Conservation (phyloP, 2,888 invertebrate species). For the Lasioglossum pauxillum region DNA sequence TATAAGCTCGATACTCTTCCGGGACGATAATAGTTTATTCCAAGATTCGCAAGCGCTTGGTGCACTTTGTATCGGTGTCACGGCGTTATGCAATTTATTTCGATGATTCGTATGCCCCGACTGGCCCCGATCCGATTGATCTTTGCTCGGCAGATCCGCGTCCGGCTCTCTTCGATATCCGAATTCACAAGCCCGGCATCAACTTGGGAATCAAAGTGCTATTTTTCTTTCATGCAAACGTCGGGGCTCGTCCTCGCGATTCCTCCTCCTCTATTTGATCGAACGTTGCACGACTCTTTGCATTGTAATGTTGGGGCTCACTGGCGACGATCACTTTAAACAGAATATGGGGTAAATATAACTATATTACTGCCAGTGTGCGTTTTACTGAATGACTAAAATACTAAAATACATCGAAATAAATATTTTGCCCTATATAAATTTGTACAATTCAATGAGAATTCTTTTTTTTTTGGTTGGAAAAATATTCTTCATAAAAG, state of each 20-base stretch:
- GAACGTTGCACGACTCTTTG: background rate
- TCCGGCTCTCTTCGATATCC: constrained; percentile 16
- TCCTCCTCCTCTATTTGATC: background rate
- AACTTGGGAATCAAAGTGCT: background rate
- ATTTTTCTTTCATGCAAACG: background rate
- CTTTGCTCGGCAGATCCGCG: constrained; percentile 57
- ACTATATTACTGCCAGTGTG: no score
- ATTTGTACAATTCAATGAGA: no score
- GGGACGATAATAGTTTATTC: constrained; percentile 41
- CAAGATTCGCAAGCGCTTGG: constrained; percentile 27
- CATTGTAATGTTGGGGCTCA: background rate
- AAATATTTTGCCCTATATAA: no score
- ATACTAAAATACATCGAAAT: no score
- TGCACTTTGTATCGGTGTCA: constrained; percentile 58
- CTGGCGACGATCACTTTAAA: no score
- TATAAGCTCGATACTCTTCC: background rate
- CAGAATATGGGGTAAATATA: no score
- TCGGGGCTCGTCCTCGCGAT: no score
- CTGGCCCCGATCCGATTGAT: constrained; percentile 48
- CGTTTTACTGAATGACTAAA: no score
- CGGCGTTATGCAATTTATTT: constrained; percentile 60
- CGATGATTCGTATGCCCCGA: constrained; percentile 38
- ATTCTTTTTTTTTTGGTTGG: no score
- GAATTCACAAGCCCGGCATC: background rate
- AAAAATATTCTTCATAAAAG: no score